phyloP scores from a whole-genome alignment of 2,888 invertebrate genomes.

The Hypena proboscidalis region DNA sequence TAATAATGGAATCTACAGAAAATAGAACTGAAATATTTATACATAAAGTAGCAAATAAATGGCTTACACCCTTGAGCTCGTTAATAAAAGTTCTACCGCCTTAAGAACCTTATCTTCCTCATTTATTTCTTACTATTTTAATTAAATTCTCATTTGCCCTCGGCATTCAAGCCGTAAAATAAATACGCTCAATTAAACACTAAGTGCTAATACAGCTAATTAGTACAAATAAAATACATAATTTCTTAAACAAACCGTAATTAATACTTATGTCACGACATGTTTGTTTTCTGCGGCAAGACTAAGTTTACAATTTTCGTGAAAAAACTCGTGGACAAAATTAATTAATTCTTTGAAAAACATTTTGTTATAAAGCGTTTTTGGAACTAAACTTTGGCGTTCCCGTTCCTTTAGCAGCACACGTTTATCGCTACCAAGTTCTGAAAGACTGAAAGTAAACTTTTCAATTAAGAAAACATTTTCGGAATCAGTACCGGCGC shows the following conservation, averaged over 20 bases:
- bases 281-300: not conserved
- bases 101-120: no score
- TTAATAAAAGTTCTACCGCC: no score
- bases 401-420: slow-evolving; percentile 26
- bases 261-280: not conserved
- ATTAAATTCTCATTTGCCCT: no score
- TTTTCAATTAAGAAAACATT: slow-evolving; percentile 29
- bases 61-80: no score
- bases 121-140: no score
- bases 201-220: not conserved
- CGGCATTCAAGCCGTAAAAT: not conserved
- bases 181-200: not conserved
- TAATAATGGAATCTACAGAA: no score
- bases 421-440: slow-evolving; percentile 35
- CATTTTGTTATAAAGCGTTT: slow-evolving; percentile 35
- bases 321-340: slow-evolving; percentile 12
- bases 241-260: not conserved
- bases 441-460: slow-evolving; percentile 31
- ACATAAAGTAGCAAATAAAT: no score
- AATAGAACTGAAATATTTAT: no score
- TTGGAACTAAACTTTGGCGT: slow-evolving; percentile 27
- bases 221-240: not conserved
- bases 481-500: slow-evolving; percentile 12
- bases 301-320: not conserved
- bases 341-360: slow-evolving; percentile 37